Evolutionary conservation across 1,140 invertebrate species (phyloP), one percentile per base, ranked within the genome.

Genomic region (Paraescarpia echinospica): DNA sequence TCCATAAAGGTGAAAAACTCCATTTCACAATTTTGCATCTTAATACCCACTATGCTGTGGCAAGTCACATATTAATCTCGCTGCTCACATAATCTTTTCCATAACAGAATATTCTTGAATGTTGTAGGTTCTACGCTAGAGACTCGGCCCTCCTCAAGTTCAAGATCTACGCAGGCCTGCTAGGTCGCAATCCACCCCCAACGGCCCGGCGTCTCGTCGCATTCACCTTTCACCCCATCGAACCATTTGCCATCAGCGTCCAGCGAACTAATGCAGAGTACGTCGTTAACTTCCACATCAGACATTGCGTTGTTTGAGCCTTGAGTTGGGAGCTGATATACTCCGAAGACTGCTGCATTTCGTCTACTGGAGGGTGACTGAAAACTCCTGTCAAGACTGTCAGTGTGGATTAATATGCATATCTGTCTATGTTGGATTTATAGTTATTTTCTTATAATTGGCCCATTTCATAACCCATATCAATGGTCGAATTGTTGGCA

Each of bases 201-300:
- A 96, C 96, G 92, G 97, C 97, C 18, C 96, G 98, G 94, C 96
- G 98, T 94, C 96, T 99, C 1, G 98, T 99, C n/a, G 98, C 99
- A 14, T 99, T 99, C 95, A 99, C 98, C n/a, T 99, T 99, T 96
- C 99, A 99, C 96, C 99, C 99, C 0, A 98, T 97, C 59, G 98
- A 99, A 96, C 99, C 99, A 14, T 99, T 99, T 96, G 98, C 98
- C 14, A 98, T 99, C 92, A 99, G 98, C 94, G 98, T 99, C 33
- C 99, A 99, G 96, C 96, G 98, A 94, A 98, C 98, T 27, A 98
- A 99, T 96, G 97, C 98, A n/a, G 98, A 99, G 95, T 99, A 99
- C 96, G 98, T 98, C 93, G 98, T 99, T 88, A 99, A 99, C 97
- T 98, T 99, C 96, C 99, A 99, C 95, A 97, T 99, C 14, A 93